Evolutionary conservation across 30 jellyfish, hydroid and myxozoan species (phyloP).

Genomic region (Aurelia aurita complex sp. Pacific): DNA sequence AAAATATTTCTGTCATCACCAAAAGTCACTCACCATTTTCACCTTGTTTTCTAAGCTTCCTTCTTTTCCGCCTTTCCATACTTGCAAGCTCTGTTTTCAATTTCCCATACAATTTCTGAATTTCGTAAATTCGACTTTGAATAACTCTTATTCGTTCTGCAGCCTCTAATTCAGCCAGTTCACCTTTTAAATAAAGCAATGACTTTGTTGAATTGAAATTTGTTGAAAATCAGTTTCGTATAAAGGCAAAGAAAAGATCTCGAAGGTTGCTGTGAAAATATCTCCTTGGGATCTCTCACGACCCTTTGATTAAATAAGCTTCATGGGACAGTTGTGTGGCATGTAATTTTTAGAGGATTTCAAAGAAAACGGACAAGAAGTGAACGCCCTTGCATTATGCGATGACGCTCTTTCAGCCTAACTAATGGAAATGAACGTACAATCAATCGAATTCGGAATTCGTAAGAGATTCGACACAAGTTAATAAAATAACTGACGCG

Average conservation of each 20-base stretch:
- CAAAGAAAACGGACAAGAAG: too few relatives aligned
- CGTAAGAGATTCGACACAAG: background rate
- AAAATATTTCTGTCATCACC: too few relatives aligned
- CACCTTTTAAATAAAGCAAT: slow-evolving; percentile 29
- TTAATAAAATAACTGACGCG: too few relatives aligned
- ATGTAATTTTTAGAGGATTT: too few relatives aligned
- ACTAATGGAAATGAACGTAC: too few relatives aligned
- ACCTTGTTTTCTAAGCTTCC: slow-evolving; percentile 83
- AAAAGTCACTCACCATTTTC: slow-evolving; percentile 33
- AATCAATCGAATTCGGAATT: too few relatives aligned
- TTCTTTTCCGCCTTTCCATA: slow-evolving; percentile 86
- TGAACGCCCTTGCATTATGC: too few relatives aligned
- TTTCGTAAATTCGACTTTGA: slow-evolving; percentile 86
- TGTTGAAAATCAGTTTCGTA: background rate
- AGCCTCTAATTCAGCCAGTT: slow-evolving; percentile 68
- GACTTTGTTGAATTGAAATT: background rate
- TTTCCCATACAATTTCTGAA: slow-evolving; percentile 88
- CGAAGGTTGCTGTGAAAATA: background rate
- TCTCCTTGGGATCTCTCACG: too few relatives aligned
- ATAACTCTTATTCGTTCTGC: slow-evolving; percentile 82
- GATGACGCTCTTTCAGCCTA: too few relatives aligned
- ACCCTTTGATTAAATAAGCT: too few relatives aligned
- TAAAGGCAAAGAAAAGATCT: background rate
- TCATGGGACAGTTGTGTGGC: too few relatives aligned
- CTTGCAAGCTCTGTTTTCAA: slow-evolving; percentile 95